These are phyloP conservation scores for Sardinella longiceps DNA, from an alignment of 2,797 vertebrate species.

Conservation along the genomic window DNA sequence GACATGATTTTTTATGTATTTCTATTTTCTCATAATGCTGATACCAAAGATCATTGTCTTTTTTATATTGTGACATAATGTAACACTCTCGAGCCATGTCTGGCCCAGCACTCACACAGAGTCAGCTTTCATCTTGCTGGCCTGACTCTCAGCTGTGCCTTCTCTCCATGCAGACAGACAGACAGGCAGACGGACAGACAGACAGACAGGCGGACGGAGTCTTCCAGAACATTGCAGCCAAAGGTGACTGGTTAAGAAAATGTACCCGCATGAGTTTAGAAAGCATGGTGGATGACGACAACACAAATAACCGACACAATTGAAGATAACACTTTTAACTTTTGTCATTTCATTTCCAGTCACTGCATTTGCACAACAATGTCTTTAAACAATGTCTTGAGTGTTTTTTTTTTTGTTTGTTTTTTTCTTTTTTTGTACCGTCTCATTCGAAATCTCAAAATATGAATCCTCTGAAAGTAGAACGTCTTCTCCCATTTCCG, in stretches of 20 bases:
- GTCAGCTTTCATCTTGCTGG: not conserved
- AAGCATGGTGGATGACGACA: conserved; percentile 16
- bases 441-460: conserved; percentile 16
- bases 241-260: not conserved
- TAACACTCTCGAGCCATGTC: not conserved
- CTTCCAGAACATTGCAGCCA: not conserved
- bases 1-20: too few species aligned
- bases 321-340: conserved; percentile 2
- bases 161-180: not conserved
- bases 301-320: not conserved
- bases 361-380: not conserved
- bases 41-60: too few species aligned
- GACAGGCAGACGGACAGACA: not conserved
- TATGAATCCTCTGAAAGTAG: conserved; percentile 21
- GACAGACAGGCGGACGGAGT: not conserved
- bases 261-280: not conserved
- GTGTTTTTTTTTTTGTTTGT: too few species aligned
- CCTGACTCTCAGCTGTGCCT: not conserved
- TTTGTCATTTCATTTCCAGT: not conserved
- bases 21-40: too few species aligned
- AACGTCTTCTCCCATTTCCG: not conserved
- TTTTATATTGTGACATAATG: too few species aligned
- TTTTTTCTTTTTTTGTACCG: not conserved
- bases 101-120: not conserved
- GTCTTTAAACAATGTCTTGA: not conserved